Evolutionary conservation across 2,888 invertebrate species (phyloP).

Genomic region (Spilarctia lutea): DNA sequence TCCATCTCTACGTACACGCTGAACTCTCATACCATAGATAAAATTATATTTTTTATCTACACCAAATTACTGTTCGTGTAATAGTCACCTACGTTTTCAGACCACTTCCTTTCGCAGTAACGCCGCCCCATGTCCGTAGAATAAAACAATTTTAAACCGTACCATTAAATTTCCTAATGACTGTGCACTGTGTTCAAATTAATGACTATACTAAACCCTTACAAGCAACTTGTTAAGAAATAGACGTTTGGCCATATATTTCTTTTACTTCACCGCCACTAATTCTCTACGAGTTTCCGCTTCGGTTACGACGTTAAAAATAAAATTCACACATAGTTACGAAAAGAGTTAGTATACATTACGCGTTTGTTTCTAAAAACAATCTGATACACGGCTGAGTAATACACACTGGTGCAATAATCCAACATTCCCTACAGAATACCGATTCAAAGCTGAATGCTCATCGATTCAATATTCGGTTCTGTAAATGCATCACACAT

Average conservation of each 20-base stretch:
- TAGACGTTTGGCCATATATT: constrained; percentile 38
- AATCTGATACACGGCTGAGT: constrained; percentile 71
- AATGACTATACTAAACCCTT: constrained; percentile 38
- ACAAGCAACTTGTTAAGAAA: constrained; percentile 49
- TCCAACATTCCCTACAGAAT: constrained; percentile 67
- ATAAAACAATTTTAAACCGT: constrained; percentile 5
- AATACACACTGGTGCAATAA: constrained; percentile 66
- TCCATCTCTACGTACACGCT: constrained; percentile 46
- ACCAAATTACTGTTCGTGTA: neutral
- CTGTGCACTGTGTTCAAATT: constrained; percentile 46
- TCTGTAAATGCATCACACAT: constrained; percentile 57
- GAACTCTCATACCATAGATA: constrained; percentile 33
- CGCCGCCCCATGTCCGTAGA: neutral
- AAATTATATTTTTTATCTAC: constrained; percentile 8
- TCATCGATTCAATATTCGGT: constrained; percentile 66
- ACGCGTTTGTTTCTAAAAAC: constrained; percentile 73
- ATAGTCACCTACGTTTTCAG: too few relatives aligned
- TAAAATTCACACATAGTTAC: constrained; percentile 63
- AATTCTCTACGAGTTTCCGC: constrained; percentile 46
- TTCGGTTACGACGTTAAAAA: constrained; percentile 46
- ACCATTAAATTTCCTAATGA: constrained; percentile 29
- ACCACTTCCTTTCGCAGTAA: neutral
- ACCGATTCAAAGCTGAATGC: constrained; percentile 71
- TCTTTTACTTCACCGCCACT: constrained; percentile 42
- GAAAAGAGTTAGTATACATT: constrained; percentile 62